Percentiles rank a stretch among this genome's conserved stretches.
Conservation (phyloP, 37 sponge, comb jelly and placozoan genomes). For the Spongia lamella region DNA sequence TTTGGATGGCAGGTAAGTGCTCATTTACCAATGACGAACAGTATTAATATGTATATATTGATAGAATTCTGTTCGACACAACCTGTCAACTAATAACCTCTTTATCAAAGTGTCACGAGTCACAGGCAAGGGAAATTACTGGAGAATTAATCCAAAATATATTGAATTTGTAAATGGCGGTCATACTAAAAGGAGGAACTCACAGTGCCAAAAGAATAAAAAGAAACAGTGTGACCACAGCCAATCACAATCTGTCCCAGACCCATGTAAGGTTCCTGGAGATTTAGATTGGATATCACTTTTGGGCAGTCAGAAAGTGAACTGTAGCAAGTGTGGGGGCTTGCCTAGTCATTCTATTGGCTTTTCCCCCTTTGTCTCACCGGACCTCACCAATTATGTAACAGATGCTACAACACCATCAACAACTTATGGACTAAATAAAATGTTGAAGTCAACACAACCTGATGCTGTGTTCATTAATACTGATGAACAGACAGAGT, state of each 20-base stretch:
- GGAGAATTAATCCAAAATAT: conserved; percentile 82
- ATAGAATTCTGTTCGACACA: conserved; percentile 78
- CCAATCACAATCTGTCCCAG: conserved; percentile 7
- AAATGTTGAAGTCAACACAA: neutral
- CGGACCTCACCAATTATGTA: conserved; percentile 40
- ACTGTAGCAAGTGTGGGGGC: conserved; percentile 21
- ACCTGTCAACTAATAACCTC: conserved; percentile 68
- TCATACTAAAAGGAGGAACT: neutral
- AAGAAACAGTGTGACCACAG: neutral
- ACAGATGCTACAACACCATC: conserved; percentile 19
- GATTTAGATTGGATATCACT: conserved; percentile 69
- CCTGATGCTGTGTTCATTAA: no score
- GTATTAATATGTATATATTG: no score
- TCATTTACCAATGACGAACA: no score
- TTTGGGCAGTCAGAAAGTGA: conserved; percentile 59
- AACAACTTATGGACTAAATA: conserved; percentile 6
- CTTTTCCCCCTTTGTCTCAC: conserved; percentile 39
- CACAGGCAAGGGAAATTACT: conserved; percentile 78
- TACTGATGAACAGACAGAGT: conserved; percentile 25
- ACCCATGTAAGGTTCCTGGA: conserved; percentile 48
- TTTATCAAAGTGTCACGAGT: conserved; percentile 78
- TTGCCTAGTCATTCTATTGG: conserved; percentile 23
- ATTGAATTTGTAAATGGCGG: conserved; percentile 43
- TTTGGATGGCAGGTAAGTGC: conserved; percentile 82
- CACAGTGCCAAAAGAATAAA: no score